Percentiles rank a stretch among this genome's conserved stretches.
These are phyloP conservation scores for Dendrophyllia cribrosa DNA, from an alignment of 64 coral and sea anemone genomes.

Conservation along the genomic window DNA sequence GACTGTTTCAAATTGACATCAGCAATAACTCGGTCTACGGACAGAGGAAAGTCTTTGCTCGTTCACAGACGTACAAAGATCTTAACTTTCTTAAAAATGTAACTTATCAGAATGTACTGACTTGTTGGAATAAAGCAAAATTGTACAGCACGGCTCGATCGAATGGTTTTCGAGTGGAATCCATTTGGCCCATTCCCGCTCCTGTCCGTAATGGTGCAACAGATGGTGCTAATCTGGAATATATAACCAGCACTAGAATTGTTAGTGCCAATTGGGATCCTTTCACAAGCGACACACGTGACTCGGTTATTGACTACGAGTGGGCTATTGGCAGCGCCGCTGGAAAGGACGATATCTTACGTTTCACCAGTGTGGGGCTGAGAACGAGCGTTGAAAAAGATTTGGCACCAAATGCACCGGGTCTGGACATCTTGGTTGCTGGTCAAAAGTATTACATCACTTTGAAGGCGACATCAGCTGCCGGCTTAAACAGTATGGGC, in stretches of 20 bases:
- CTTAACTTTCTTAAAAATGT: conserved; percentile 5
- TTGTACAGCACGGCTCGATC: conserved; percentile 37
- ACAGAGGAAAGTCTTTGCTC: conserved; percentile 38
- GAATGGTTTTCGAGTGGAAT: conserved; percentile 85
- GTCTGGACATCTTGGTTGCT: conserved; percentile 53
- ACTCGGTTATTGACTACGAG: conserved; percentile 68
- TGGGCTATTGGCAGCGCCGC: conserved; percentile 67
- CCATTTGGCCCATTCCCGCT: conserved; percentile 72
- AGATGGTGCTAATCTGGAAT: conserved; percentile 32
- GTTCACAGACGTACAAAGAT: conserved; percentile 33
- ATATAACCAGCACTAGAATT: conserved; percentile 63
- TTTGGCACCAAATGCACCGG: conserved; percentile 40
- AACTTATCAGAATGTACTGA: conserved; percentile 60
- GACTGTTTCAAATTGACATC: conserved; percentile 22
- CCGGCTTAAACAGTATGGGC: conserved; percentile 24
- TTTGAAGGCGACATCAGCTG: conserved; percentile 35
- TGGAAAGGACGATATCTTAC: conserved; percentile 31
- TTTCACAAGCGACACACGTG: conserved; percentile 19
- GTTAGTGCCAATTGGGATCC: conserved; percentile 83
- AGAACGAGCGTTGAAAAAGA: neutral
- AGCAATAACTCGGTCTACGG: conserved; percentile 16
- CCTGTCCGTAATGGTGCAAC: conserved; percentile 57
- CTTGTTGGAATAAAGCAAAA: conserved; percentile 76
- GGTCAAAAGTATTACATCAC: conserved; percentile 78
- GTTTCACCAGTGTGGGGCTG: conserved; percentile 55